A percentile compares a stretch with the other conserved stretches of the same genome.
These are phyloP conservation scores for Cyrtorhinus lividipennis DNA, from an alignment of 1,140 invertebrate genomes.

Conservation along the genomic window DNA sequence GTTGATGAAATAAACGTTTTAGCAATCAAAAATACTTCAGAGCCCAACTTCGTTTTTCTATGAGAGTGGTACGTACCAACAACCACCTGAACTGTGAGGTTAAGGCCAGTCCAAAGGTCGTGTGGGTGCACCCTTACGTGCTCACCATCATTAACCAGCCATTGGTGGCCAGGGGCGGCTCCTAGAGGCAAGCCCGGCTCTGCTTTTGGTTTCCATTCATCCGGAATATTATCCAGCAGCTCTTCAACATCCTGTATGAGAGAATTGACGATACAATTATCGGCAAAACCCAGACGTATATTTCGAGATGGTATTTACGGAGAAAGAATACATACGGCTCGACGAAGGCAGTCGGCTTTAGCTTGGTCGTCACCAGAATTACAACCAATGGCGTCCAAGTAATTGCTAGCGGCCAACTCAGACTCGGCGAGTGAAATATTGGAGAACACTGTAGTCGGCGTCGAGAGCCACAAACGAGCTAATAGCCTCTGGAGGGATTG, in stretches of 20 bases:
- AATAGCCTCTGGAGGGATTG: constrained; percentile 39
- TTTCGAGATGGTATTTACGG: background rate
- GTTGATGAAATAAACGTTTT: background rate
- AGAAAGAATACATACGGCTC: constrained; percentile 26
- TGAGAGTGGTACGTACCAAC: constrained; percentile 32
- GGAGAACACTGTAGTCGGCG: constrained; percentile 51
- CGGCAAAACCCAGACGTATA: background rate
- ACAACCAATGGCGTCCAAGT: constrained; percentile 32
- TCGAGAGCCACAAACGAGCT: constrained; percentile 54
- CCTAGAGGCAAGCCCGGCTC: constrained; percentile 41
- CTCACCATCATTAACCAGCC: constrained; percentile 55
- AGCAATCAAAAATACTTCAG: background rate
- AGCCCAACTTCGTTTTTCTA: background rate
- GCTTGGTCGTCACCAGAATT: background rate
- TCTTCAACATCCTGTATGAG: constrained; percentile 36
- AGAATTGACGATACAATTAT: background rate
- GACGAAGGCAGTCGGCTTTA: constrained; percentile 40
- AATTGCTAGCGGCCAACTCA: constrained; percentile 41
- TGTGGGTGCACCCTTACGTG: constrained; percentile 47
- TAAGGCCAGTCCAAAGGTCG: constrained; percentile 38
- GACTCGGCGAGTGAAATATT: constrained; percentile 41
- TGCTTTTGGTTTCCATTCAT: constrained; percentile 46
- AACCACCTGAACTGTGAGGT: constrained; percentile 39
- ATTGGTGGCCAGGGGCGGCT: constrained; percentile 44
- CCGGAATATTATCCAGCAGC: constrained; percentile 47